Percentiles rank a stretch among this genome's conserved stretches.
phyloP scores from a whole-genome alignment of 1,140 invertebrate species.

The Mactra quadrangularis region DNA sequence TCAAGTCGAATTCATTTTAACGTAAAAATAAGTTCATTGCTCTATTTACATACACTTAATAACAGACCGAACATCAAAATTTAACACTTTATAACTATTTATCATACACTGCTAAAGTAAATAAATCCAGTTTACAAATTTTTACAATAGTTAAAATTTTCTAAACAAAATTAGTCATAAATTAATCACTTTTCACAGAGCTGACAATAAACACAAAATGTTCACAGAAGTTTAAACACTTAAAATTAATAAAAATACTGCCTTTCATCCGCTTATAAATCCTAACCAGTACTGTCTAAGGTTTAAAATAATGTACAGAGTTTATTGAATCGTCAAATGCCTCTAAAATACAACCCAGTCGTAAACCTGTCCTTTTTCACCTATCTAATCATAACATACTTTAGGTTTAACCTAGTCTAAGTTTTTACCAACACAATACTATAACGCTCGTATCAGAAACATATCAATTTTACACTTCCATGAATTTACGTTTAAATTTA shows the following conservation, averaged over 20 bases:
- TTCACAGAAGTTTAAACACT: too few species aligned
- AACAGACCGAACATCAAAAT: too few species aligned
- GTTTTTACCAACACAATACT: constrained; percentile 21
- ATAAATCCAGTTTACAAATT: too few species aligned
- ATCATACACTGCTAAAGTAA: too few species aligned
- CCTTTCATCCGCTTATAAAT: neutral
- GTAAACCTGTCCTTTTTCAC: constrained; percentile 18
- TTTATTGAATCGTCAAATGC: neutral
- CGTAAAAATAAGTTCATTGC: too few species aligned
- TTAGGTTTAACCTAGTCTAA: constrained; percentile 18
- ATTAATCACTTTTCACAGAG: too few species aligned
- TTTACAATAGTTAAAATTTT: too few species aligned
- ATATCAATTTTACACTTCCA: constrained; percentile 35
- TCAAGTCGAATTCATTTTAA: too few species aligned
- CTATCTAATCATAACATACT: neutral
- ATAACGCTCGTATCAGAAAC: constrained; percentile 23
- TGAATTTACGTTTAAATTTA: neutral
- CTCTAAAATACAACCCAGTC: neutral
- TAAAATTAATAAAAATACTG: neutral
- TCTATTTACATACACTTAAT: too few species aligned
- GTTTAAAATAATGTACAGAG: neutral
- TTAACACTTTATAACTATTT: too few species aligned
- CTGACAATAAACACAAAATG: too few species aligned
- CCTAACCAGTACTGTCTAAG: neutral
- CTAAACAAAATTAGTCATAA: too few species aligned